These are phyloP conservation scores for Pangasius macronema DNA, from an alignment of 2,797 vertebrate species.

Conservation along the genomic window DNA sequence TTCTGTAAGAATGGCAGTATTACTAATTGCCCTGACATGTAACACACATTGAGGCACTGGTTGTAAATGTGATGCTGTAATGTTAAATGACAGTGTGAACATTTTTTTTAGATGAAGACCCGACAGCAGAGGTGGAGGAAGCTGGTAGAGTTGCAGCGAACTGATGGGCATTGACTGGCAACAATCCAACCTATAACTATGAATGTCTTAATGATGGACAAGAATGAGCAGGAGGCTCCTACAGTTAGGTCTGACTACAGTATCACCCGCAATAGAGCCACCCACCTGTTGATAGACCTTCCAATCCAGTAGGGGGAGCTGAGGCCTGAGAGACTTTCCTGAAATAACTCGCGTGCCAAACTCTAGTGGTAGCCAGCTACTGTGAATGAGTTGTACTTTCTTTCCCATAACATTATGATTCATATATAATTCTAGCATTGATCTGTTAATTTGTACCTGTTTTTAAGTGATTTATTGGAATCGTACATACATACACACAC, in stretches of 20 bases:
- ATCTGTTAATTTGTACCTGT: conserved; percentile 33
- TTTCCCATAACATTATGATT: conserved; percentile 32
- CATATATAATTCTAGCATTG: conserved; percentile 35
- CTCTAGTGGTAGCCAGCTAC: conserved; percentile 61
- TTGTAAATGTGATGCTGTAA: background rate
- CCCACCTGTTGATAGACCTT: conserved; percentile 50
- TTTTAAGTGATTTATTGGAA: conserved; percentile 18
- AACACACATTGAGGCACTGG: background rate
- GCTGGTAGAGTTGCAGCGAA: conserved; percentile 47
- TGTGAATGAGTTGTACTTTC: conserved; percentile 56
- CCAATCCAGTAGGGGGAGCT: conserved; percentile 52
- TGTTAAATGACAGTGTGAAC: background rate
- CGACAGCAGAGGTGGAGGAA: conserved; percentile 52
- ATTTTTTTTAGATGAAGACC: conserved; percentile 49
- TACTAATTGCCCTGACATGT: conserved; percentile 11
- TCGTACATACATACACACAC: background rate
- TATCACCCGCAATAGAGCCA: conserved; percentile 54
- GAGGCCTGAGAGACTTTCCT: conserved; percentile 55
- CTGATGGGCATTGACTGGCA: conserved; percentile 43
- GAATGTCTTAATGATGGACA: conserved; percentile 55
- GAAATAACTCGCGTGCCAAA: conserved; percentile 61
- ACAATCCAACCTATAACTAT: conserved; percentile 52
- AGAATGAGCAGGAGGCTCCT: conserved; percentile 51
- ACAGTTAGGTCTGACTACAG: conserved; percentile 52
- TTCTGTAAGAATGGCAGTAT: background rate